phyloP scores from a whole-genome alignment of 2,113 vertebrate genomes.

The Labeo rohita region DNA sequence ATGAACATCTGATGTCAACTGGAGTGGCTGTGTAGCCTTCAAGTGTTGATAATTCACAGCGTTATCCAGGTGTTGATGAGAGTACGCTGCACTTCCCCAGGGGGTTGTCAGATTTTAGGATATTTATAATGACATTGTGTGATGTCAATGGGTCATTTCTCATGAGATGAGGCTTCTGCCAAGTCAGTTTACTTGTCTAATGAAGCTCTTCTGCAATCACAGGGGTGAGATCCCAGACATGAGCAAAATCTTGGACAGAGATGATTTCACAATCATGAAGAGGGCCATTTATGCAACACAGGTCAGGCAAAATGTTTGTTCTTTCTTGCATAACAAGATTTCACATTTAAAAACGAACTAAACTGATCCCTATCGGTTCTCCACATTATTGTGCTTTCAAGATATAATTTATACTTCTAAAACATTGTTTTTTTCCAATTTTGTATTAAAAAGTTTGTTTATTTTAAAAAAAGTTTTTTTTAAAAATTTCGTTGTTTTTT shows the following conservation, averaged over 20 bases:
- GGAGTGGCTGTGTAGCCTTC: neutral
- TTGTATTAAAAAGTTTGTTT: no score
- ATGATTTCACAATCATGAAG: conserved; percentile 97
- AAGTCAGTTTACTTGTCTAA: neutral
- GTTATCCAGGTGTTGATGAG: conserved; percentile 30
- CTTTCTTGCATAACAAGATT: neutral
- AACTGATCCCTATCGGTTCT: neutral
- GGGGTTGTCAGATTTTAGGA: neutral
- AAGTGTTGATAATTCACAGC: conserved; percentile 28
- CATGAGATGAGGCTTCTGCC: neutral
- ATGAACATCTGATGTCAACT: neutral
- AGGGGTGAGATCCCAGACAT: conserved; percentile 83
- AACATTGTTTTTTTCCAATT: neutral
- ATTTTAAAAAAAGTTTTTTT: no score
- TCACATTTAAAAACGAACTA: neutral
- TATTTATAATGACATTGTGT: conserved; percentile 38
- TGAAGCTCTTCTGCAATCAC: neutral
- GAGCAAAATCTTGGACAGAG: conserved; percentile 90
- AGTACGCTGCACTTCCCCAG: neutral
- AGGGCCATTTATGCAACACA: conserved; percentile 96
- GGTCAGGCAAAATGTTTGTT: conserved; percentile 69
- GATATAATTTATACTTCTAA: neutral
- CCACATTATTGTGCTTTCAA: neutral
- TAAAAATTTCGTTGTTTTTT: no score
- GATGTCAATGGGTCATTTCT: conserved; percentile 32